Percentiles rank a stretch among this genome's conserved stretches.
These are phyloP conservation scores for Delphinus delphis DNA, from an alignment of 2,113 vertebrate genomes.

Conservation along the genomic window DNA sequence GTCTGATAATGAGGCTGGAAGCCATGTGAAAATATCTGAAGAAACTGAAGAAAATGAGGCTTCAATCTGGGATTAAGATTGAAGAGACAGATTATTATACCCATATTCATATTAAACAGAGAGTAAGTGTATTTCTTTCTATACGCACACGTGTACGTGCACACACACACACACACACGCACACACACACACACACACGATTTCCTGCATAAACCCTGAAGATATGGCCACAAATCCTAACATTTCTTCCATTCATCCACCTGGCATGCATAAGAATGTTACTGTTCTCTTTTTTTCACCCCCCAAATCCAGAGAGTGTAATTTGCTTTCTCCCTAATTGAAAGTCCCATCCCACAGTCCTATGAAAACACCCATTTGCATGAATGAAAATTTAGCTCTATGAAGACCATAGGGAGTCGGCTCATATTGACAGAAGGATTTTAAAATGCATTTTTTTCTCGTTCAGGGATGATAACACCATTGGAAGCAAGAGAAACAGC, in stretches of 20 bases:
- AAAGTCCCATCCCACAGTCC: neutral
- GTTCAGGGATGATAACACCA: neutral
- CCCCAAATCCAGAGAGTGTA: neutral
- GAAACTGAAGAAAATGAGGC: neutral
- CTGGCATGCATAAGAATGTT: neutral
- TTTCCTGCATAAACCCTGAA: neutral
- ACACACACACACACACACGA: neutral
- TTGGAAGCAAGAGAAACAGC: neutral
- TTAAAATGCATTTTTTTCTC: conserved; percentile 14
- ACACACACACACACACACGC: no score
- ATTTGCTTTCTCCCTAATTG: conserved; percentile 29
- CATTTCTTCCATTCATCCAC: neutral
- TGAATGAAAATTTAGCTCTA: conserved; percentile 39
- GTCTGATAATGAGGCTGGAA: neutral
- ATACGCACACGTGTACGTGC: accelerated
- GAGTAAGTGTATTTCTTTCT: neutral
- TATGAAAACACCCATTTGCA: conserved; percentile 20
- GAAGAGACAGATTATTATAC: neutral
- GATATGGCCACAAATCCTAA: neutral
- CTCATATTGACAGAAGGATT: neutral
- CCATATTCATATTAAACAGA: neutral
- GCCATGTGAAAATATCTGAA: neutral
- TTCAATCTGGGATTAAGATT: neutral
- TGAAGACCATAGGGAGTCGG: accelerated
- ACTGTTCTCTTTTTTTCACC: neutral